Percentiles rank a stretch among this genome's conserved stretches.
These are phyloP conservation scores for Falco cherrug DNA, from an alignment of 2,797 vertebrate species.

Conservation along the genomic window DNA sequence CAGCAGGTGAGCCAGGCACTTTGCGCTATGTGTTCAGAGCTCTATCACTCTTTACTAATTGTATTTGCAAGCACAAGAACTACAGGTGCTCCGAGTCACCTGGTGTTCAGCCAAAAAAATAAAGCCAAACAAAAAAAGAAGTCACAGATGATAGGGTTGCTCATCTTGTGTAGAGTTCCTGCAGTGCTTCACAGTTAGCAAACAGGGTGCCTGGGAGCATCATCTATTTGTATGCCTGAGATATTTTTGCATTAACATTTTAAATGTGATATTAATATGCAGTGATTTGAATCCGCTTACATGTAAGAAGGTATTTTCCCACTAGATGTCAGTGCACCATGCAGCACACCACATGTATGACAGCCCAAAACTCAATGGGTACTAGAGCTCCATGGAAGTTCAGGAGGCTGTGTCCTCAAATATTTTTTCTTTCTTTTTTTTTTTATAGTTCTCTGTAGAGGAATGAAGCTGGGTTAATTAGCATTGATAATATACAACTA, in stretches of 20 bases:
- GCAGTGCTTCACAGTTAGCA: background rate
- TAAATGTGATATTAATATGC: background rate
- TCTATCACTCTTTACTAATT: background rate
- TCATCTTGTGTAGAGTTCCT: background rate
- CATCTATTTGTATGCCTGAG: background rate
- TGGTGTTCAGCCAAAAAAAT: background rate
- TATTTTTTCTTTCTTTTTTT: background rate
- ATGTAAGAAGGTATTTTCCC: background rate
- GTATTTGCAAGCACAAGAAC: background rate
- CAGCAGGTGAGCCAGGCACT: background rate
- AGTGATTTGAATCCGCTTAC: accelerated
- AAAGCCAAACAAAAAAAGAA: background rate
- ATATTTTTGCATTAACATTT: background rate
- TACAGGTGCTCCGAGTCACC: background rate
- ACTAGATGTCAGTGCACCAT: background rate
- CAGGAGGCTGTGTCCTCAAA: background rate
- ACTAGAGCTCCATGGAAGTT: background rate
- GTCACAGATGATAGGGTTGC: background rate
- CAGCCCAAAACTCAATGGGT: background rate
- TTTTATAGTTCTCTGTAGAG: background rate
- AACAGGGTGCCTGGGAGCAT: background rate
- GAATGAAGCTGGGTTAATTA: too few species aligned
- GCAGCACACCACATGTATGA: background rate
- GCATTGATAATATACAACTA: too few species aligned
- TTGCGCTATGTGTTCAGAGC: background rate